phyloP scores from a whole-genome alignment of 2,113 vertebrate species.

The Speoplatyrhinus poulsoni region DNA sequence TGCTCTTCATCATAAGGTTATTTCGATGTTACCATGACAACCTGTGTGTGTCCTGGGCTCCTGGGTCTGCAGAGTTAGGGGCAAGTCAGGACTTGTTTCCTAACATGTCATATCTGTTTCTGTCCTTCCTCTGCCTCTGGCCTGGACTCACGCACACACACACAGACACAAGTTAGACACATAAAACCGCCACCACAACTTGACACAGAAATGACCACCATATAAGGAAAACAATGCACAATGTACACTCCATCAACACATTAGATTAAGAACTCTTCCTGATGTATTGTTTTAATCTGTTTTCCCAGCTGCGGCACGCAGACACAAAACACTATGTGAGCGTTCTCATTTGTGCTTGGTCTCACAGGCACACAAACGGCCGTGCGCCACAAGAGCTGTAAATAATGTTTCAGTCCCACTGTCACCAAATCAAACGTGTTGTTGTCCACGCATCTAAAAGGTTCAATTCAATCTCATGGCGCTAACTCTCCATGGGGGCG shows the following conservation, averaged over 20 bases:
- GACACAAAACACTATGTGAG: too few relatives aligned
- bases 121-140: conserved; percentile 14
- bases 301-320: too few relatives aligned
- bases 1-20: background rate
- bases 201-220: background rate
- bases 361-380: too few relatives aligned
- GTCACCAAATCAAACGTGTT: too few relatives aligned
- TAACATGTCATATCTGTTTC: background rate
- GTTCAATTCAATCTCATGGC: background rate
- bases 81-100: conserved; percentile 29
- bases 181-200: conserved; percentile 6
- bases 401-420: background rate
- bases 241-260: conserved; percentile 29
- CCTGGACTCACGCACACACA: conserved; percentile 9
- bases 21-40: background rate
- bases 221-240: conserved; percentile 24
- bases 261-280: conserved; percentile 14
- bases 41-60: background rate
- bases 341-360: too few relatives aligned
- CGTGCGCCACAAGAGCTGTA: too few relatives aligned
- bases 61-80: background rate
- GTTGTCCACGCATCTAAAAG: conserved; percentile 6
- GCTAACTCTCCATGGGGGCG: background rate
- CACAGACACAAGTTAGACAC: background rate
- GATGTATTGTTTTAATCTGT: too few relatives aligned